Evolutionary conservation across 2,888 invertebrate genomes (phyloP).

Genomic region (Cataglyphis livida): DNA sequence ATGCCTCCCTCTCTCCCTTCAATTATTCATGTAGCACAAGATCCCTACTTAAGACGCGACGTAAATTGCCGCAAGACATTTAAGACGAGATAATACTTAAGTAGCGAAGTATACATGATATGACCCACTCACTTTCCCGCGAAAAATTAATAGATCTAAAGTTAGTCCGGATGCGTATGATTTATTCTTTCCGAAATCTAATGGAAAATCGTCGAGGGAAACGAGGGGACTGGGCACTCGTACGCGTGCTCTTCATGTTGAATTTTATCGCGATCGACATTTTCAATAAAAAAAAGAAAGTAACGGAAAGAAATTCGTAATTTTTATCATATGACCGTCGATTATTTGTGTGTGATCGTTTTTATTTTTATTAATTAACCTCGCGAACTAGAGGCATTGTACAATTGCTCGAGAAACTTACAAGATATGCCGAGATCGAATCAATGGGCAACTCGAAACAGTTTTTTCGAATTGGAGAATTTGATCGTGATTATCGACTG

Average conservation of each 20-base stretch:
- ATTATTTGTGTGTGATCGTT: slow-evolving; percentile 52
- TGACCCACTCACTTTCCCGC: slow-evolving; percentile 12
- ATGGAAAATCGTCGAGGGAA: slow-evolving; percentile 1
- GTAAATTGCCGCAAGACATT: slow-evolving; percentile 43
- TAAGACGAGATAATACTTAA: slow-evolving; percentile 41
- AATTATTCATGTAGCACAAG: slow-evolving; percentile 77
- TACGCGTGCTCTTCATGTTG: slow-evolving; percentile 9
- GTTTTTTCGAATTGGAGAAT: neutral
- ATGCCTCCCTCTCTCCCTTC: slow-evolving; percentile 58
- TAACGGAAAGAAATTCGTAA: slow-evolving; percentile 30
- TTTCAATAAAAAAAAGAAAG: neutral
- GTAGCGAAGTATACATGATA: neutral
- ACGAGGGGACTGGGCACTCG: neutral
- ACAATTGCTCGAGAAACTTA: slow-evolving; percentile 38
- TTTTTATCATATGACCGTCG: slow-evolving; percentile 42
- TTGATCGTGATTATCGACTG: neutral
- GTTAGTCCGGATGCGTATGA: slow-evolving; percentile 21
- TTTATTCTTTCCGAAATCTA: slow-evolving; percentile 35
- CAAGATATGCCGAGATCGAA: neutral
- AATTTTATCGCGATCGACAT: slow-evolving; percentile 11
- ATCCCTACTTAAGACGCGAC: slow-evolving; percentile 56
- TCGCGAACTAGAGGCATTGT: slow-evolving; percentile 28
- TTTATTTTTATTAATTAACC: slow-evolving; percentile 45
- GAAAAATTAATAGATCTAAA: slow-evolving; percentile 25
- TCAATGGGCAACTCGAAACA: neutral